A percentile compares a stretch with the other conserved stretches of the same genome.
phyloP scores from a whole-genome alignment of 2,888 invertebrate genomes.

The Eupeodes latifasciatus region DNA sequence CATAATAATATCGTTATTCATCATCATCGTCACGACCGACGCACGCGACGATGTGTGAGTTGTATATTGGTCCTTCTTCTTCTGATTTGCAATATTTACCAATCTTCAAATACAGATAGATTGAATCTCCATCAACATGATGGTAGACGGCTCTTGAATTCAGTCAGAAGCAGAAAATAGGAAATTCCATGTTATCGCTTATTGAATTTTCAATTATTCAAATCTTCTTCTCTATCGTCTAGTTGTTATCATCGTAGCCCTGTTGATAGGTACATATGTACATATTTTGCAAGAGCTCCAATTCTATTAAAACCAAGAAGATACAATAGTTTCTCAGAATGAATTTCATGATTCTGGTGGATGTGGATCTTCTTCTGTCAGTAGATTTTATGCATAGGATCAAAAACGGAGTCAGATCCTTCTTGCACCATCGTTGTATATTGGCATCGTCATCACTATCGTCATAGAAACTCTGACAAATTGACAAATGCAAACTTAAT shows the following conservation, averaged over 20 bases:
- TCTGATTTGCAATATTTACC: not conserved
- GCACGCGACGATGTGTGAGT: no score
- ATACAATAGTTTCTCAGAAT: not conserved
- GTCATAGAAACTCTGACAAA: conserved; percentile 33
- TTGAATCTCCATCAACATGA: no score
- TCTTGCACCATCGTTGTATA: not conserved
- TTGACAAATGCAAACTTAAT: conserved; percentile 32
- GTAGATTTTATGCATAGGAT: conserved; percentile 26
- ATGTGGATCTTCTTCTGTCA: not conserved
- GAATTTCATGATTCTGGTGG: conserved; percentile 7
- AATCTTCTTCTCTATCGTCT: conserved; percentile 26
- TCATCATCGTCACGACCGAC: not conserved
- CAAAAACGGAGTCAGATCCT: not conserved
- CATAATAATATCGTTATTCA: not conserved
- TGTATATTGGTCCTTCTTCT: not conserved
- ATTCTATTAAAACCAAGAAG: not conserved
- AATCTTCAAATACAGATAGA: no score
- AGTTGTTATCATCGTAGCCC: not conserved
- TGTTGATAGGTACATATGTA: no score
- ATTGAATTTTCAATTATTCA: conserved; percentile 68
- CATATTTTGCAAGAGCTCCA: not conserved
- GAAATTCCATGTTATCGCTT: conserved; percentile 58
- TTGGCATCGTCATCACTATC: not conserved
- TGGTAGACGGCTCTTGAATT: not conserved
- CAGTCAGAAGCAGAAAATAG: conserved; percentile 13